Conservation (phyloP, 2,888 invertebrate species). For the Epistrophe eligans region DNA sequence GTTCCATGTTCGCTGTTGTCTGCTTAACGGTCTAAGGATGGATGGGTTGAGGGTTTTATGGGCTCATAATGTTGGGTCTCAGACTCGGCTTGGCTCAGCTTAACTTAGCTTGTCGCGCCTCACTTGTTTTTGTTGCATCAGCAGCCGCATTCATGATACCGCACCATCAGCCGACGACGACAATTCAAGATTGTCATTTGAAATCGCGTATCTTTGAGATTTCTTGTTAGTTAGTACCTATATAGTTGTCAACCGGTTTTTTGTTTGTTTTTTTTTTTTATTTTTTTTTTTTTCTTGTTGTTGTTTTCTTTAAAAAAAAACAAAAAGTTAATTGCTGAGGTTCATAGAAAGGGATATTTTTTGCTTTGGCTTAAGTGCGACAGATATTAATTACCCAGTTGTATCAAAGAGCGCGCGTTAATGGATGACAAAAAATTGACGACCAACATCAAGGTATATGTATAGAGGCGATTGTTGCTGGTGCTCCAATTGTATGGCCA, state of each 20-base stretch:
- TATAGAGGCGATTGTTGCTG: background rate
- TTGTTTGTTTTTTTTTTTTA: background rate
- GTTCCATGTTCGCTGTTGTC: slow-evolving; percentile 68
- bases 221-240: slow-evolving; percentile 16
- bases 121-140: background rate
- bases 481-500: slow-evolving; percentile 56
- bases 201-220: slow-evolving; percentile 52
- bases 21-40: slow-evolving; percentile 72
- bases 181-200: slow-evolving; percentile 56
- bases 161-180: slow-evolving; percentile 6
- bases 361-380: slow-evolving; percentile 42
- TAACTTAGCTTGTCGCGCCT: background rate
- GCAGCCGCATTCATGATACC: slow-evolving; percentile 4
- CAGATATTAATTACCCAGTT: slow-evolving; percentile 64
- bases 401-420: slow-evolving; percentile 65
- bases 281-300: background rate
- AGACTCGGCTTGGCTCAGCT: background rate
- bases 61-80: slow-evolving; percentile 57
- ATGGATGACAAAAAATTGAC: slow-evolving; percentile 64
- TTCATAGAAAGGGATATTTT: slow-evolving; percentile 17
- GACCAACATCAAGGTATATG: slow-evolving; percentile 21
- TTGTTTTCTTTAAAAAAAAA: slow-evolving; percentile 4
- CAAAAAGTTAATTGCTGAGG: slow-evolving; percentile 49
- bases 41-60: slow-evolving; percentile 73
- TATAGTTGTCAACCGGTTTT: slow-evolving; percentile 55